These are phyloP conservation scores for Xerus rutilus DNA, from an alignment of 2,797 vertebrate species.

Conservation along the genomic window DNA sequence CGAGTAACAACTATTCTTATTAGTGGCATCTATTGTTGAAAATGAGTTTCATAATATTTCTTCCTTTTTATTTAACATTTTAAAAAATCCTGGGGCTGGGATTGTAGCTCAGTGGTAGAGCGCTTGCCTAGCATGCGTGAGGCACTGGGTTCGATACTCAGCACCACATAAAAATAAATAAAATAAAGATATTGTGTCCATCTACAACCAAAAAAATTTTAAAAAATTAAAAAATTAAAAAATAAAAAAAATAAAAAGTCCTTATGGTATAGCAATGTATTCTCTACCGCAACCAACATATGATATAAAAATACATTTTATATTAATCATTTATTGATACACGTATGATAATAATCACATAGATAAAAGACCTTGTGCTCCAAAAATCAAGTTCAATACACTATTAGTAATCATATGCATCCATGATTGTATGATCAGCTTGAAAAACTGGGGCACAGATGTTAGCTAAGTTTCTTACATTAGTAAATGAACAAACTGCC, in stretches of 20 bases:
- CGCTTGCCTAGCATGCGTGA: too few relatives aligned
- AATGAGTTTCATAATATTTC: not conserved
- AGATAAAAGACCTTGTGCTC: not conserved
- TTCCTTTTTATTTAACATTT: not conserved
- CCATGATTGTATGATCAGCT: not conserved
- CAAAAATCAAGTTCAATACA: not conserved
- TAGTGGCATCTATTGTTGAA: not conserved
- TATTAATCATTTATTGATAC: conserved; percentile 14
- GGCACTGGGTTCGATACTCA: too few relatives aligned
- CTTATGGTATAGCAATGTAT: not conserved
- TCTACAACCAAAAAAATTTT: too few relatives aligned
- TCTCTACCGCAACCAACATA: not conserved
- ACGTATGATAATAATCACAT: not conserved
- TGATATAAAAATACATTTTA: conserved; percentile 24
- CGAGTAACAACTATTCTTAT: not conserved
- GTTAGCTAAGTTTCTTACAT: not conserved
- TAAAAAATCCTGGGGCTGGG: not conserved
- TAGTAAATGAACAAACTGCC: not conserved
- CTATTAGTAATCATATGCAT: not conserved
- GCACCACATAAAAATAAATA: too few relatives aligned
- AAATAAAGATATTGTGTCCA: too few relatives aligned
- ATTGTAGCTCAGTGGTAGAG: too few relatives aligned
- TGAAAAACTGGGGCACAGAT: not conserved
- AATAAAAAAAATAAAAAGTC: too few relatives aligned
- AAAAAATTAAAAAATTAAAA: too few relatives aligned